Conservation (phyloP, 92 coral and sea anemone genomes). For the Metridium senile region DNA sequence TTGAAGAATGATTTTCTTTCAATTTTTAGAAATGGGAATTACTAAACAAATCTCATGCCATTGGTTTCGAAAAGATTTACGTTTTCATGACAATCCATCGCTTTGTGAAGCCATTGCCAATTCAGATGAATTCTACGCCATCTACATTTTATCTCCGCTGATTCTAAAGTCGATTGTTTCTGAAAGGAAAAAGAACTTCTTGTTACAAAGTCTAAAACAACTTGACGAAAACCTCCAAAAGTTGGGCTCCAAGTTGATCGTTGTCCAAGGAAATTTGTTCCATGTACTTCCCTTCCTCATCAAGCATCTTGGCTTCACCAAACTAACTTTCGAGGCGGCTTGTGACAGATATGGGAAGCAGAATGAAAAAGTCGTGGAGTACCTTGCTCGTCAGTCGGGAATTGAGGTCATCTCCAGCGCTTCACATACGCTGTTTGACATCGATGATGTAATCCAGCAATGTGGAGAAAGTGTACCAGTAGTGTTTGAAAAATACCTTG, state of each 20-base stretch:
- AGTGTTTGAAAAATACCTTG: constrained; percentile 60
- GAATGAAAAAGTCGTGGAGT: constrained; percentile 67
- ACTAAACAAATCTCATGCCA: constrained; percentile 49
- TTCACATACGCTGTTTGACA: constrained; percentile 76
- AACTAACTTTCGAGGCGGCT: constrained; percentile 80
- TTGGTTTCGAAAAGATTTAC: constrained; percentile 91
- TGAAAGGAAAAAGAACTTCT: constrained; percentile 73
- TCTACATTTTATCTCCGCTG: constrained; percentile 76
- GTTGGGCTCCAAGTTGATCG: constrained; percentile 68
- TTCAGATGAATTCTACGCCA: constrained; percentile 60
- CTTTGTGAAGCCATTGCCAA: constrained; percentile 65
- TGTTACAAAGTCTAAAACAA: constrained; percentile 76
- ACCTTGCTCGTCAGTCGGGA: constrained; percentile 65
- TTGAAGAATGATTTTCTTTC: not conserved
- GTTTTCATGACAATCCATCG: constrained; percentile 93
- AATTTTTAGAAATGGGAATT: not conserved
- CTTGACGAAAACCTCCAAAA: constrained; percentile 66
- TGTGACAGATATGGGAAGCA: constrained; percentile 84
- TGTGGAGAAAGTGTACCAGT: constrained; percentile 53
- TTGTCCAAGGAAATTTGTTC: constrained; percentile 73
- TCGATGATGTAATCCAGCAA: constrained; percentile 42
- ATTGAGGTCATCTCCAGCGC: constrained; percentile 62
- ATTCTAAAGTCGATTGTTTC: constrained; percentile 55
- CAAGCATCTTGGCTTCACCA: constrained; percentile 61
- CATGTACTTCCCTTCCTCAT: constrained; percentile 63